Evolutionary conservation across 2,888 invertebrate species (phyloP).

Genomic region (Stomorhina lunata): DNA sequence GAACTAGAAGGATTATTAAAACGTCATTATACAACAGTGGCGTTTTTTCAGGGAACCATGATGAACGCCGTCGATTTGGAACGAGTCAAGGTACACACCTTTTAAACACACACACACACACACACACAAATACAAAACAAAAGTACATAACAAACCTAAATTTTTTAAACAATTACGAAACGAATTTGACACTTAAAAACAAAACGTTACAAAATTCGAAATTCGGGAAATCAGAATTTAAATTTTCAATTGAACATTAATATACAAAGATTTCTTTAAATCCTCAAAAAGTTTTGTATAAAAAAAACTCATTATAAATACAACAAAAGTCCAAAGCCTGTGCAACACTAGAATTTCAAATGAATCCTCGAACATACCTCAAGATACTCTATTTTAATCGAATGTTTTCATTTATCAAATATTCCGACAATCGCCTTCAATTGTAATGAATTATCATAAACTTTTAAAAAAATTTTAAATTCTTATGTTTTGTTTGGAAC

Average conservation of each 20-base stretch:
- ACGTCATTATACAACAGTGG: constrained; percentile 99
- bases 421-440: not conserved
- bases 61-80: constrained; percentile 99
- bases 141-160: not conserved
- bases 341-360: constrained; percentile 43
- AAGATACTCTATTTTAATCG: not conserved
- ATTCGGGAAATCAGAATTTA: not conserved
- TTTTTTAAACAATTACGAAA: constrained; percentile 2
- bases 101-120: not conserved
- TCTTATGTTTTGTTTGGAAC: constrained; percentile 2
- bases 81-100: constrained; percentile 95
- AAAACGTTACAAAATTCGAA: not conserved
- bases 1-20: constrained; percentile 99
- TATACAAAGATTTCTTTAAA: not conserved
- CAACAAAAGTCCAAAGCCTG: constrained; percentile 28
- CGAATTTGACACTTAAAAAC: constrained; percentile 21
- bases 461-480: not conserved
- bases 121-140: not conserved
- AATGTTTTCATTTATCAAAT: not conserved
- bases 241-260: constrained; percentile 8
- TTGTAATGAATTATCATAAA: not conserved
- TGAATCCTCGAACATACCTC: constrained; percentile 9
- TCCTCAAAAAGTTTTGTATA: not conserved
- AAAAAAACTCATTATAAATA: not conserved
- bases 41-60: constrained; percentile 99